Evolutionary conservation across 2,797 vertebrate species (phyloP), one percentile per base, ranked within the genome.

Genomic region (Poeciliopsis paucimaculata): DNA sequence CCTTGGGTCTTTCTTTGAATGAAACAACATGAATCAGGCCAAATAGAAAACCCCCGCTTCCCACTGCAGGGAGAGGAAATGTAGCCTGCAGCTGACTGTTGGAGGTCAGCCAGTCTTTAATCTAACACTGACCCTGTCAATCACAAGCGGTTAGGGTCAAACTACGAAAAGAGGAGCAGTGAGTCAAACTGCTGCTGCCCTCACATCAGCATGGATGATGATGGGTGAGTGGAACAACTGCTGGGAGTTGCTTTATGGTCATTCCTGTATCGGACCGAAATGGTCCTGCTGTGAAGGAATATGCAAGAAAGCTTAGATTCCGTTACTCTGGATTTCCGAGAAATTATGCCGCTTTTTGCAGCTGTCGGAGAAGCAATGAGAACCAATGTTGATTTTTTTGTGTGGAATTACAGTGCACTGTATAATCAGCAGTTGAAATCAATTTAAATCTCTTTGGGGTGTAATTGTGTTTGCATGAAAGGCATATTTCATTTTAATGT

Each of bases 21-120:
- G 87, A 92, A 87, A 89, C 81, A 64, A 86, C 86, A 87, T 49
- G 84, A 84, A 89, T 86, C 81, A 81, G 88, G 82, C 89, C 88
- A 86, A 89, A 91, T 80, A 86, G 85, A 90, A 87, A 83, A 74
- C 77, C 80, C 75, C 83, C 13, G 79, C 76, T 53, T 88, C 80
- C 78, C 81, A 84, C 78, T 84, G 81, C 77, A 82, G 86, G 73
- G 80, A 75, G 79, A 91, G 90, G 88, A 92, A 91, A 91, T 90
- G 85, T 89, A 82, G 84, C 76, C 72, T 80, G 81, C 85, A 85
- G 80, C 82, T 82, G 85, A 51, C 75, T 78, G 76, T 66, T 23
- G 5, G 81, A 90, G 90, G 90, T 92, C 90, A 88, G 84, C 82
- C 81, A 85, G 87, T 88, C 84, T 75, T 71, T 77, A 81, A 75